Evolutionary conservation across 2,888 invertebrate genomes (phyloP).

Genomic region (Epinotia ramella): DNA sequence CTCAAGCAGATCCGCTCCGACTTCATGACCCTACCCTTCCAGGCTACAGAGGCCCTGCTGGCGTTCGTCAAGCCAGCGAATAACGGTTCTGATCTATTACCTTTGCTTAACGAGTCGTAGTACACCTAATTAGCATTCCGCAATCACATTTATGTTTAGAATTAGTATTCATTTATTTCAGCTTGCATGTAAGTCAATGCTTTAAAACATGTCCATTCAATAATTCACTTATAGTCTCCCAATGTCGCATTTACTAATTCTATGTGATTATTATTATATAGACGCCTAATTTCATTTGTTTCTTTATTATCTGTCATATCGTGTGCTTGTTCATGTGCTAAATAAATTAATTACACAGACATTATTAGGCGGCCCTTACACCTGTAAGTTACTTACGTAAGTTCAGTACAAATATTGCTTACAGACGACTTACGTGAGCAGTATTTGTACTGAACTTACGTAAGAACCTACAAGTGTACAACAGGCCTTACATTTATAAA

Average conservation of each 20-base stretch:
- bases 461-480: too few relatives aligned
- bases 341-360: neutral
- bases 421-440: too few relatives aligned
- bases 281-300: slow-evolving; percentile 12
- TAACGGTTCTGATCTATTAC: slow-evolving; percentile 81
- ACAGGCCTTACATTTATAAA: neutral
- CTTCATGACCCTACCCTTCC: slow-evolving; percentile 97
- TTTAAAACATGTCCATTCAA: slow-evolving; percentile 5
- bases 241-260: slow-evolving; percentile 20
- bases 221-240: neutral
- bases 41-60: slow-evolving; percentile 97
- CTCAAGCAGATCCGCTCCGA: slow-evolving; percentile 97
- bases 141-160: neutral
- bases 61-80: slow-evolving; percentile 93
- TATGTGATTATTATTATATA: slow-evolving; percentile 15
- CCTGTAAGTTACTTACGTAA: too few relatives aligned
- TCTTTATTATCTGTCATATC: slow-evolving; percentile 23
- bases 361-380: too few relatives aligned
- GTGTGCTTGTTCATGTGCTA: slow-evolving; percentile 1
- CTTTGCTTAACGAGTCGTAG: slow-evolving; percentile 4
- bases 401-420: too few relatives aligned
- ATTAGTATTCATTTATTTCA: slow-evolving; percentile 3
- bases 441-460: too few relatives aligned
- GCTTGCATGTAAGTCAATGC: neutral
- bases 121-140: neutral